Conservation (phyloP, 2,797 vertebrate species). For the Leptoclinus maculatus region DNA sequence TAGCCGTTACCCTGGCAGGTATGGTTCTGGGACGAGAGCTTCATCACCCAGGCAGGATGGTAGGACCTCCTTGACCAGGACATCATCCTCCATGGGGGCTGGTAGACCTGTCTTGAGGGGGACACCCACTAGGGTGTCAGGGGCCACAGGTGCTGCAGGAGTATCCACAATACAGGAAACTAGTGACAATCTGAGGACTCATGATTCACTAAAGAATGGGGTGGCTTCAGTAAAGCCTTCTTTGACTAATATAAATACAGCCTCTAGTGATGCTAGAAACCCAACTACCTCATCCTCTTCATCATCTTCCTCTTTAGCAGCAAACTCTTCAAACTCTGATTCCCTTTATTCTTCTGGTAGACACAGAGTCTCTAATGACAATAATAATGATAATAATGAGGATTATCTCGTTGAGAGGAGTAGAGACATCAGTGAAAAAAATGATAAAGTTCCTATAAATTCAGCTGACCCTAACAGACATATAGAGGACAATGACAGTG, state of each 20-base stretch:
- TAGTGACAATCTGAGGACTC: conserved; percentile 69
- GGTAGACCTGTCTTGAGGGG: conserved; percentile 67
- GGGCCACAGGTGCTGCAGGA: conserved; percentile 70
- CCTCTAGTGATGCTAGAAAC: conserved; percentile 54
- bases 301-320: conserved; percentile 34
- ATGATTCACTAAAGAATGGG: conserved; percentile 71
- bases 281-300: conserved; percentile 54
- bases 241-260: conserved; percentile 59
- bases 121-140: conserved; percentile 67
- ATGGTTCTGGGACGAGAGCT: conserved; percentile 43
- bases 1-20: conserved; percentile 69
- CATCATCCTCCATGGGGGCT: conserved; percentile 79
- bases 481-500: conserved; percentile 67
- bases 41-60: conserved; percentile 69
- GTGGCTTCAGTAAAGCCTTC: conserved; percentile 61
- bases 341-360: conserved; percentile 59
- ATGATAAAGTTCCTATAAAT: conserved; percentile 58
- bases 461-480: conserved; percentile 62
- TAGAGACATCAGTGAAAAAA: conserved; percentile 57
- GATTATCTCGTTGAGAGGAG: conserved; percentile 63
- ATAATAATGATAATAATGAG: conserved; percentile 53
- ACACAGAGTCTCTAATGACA: conserved; percentile 56
- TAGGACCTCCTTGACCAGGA: conserved; percentile 70
- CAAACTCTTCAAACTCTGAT: conserved; percentile 50
- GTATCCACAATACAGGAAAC: conserved; percentile 74